These are phyloP conservation scores for Gymnocheta viridis DNA, from an alignment of 2,888 invertebrate species.

Conservation along the genomic window DNA sequence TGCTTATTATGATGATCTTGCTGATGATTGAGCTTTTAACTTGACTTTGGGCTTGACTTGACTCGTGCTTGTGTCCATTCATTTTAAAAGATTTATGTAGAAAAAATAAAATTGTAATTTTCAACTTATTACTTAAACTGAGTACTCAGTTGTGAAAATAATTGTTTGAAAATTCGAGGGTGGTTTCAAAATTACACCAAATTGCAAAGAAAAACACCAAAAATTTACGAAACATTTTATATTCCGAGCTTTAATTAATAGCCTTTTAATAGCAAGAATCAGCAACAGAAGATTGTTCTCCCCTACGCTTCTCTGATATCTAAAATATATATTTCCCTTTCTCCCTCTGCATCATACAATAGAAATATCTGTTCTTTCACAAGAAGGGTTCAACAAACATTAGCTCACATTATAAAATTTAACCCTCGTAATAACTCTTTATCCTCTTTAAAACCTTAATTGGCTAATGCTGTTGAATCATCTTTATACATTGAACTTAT, in stretches of 20 bases:
- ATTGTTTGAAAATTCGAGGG: background rate
- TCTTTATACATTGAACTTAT: background rate
- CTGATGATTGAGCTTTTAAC: slow-evolving; percentile 9
- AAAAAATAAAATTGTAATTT: slow-evolving; percentile 11
- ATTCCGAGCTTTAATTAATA: too few relatives aligned
- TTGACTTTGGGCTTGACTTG: slow-evolving; percentile 25
- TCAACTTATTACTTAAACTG: background rate
- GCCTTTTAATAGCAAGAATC: too few relatives aligned
- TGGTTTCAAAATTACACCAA: background rate
- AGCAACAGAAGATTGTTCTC: too few relatives aligned
- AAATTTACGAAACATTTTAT: background rate
- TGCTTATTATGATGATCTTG: background rate
- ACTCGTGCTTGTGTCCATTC: slow-evolving; percentile 39
- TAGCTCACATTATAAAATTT: background rate
- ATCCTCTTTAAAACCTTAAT: background rate
- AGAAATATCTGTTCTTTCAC: too few relatives aligned
- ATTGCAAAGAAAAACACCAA: background rate
- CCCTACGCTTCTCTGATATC: too few relatives aligned
- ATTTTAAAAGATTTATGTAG: slow-evolving; percentile 5
- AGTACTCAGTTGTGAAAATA: background rate
- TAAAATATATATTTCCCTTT: too few relatives aligned
- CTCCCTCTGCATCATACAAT: too few relatives aligned
- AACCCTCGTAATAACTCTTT: background rate
- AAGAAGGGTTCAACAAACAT: background rate
- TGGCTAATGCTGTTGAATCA: background rate